A percentile compares a stretch with the other conserved stretches of the same genome.
These are phyloP conservation scores for Ochotona princeps DNA, from an alignment of 2,113 vertebrate genomes.

Conservation along the genomic window DNA sequence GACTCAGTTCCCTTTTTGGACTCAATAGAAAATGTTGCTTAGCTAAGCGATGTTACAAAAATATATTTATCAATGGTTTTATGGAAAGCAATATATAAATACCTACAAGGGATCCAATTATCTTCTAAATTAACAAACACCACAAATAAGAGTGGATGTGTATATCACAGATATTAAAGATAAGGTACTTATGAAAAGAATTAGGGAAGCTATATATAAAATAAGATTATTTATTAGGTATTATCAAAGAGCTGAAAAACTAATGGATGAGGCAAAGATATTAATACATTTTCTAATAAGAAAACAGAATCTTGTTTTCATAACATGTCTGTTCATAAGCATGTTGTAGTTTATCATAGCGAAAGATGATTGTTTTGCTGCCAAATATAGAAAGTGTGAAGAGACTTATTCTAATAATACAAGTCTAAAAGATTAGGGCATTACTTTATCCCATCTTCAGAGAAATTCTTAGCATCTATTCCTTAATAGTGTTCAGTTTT, in stretches of 20 bases:
- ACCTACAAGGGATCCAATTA: not conserved
- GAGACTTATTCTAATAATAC: not conserved
- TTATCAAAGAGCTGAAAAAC: not conserved
- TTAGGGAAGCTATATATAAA: not conserved
- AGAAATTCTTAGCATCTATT: not conserved
- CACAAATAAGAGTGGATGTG: not conserved
- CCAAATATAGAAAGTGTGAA: not conserved
- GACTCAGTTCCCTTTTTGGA: not conserved
- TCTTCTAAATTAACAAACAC: not conserved
- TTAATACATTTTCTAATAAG: not conserved
- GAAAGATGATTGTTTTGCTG: not conserved
- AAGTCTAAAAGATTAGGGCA: not conserved
- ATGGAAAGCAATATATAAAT: constrained; percentile 17
- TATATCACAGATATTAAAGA: not conserved
- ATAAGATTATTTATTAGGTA: not conserved
- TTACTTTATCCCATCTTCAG: not conserved
- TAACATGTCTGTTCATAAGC: not conserved
- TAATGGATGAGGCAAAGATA: not conserved
- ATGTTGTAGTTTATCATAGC: not conserved
- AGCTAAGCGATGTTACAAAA: not conserved
- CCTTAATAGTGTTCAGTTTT: not conserved
- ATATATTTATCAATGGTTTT: constrained; percentile 7
- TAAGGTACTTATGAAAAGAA: not conserved
- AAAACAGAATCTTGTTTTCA: not conserved
- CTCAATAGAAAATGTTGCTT: not conserved